Evolutionary conservation across 2,888 invertebrate genomes (phyloP).

Genomic region (Malachius bipustulatus): DNA sequence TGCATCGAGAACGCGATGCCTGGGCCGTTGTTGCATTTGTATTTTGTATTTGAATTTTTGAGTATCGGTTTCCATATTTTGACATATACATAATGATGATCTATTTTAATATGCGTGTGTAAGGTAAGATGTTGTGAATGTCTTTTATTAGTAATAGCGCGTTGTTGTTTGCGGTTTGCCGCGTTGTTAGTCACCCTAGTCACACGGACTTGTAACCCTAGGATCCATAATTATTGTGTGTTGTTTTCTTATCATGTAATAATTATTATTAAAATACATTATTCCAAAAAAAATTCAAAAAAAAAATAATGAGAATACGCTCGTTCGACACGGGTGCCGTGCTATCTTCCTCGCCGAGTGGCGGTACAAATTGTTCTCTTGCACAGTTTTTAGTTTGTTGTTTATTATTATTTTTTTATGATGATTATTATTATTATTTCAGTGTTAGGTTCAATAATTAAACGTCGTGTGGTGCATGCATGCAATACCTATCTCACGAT

Average conservation of each 20-base stretch:
- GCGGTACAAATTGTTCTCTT: slow-evolving; percentile 29
- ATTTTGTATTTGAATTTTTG: slow-evolving; percentile 17
- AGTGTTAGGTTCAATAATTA: slow-evolving; percentile 24
- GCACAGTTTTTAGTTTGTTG: slow-evolving; percentile 29
- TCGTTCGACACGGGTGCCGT: slow-evolving; percentile 33
- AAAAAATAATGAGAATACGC: too few species aligned
- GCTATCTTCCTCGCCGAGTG: slow-evolving; percentile 26
- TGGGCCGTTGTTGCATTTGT: slow-evolving; percentile 36
- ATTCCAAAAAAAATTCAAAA: too few species aligned
- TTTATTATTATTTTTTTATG: slow-evolving; percentile 26
- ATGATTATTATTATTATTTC: slow-evolving; percentile 25
- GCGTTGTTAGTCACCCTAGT: slow-evolving; percentile 40
- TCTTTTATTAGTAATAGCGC: slow-evolving; percentile 34
- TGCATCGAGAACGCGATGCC: too few species aligned
- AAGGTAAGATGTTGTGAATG: slow-evolving; percentile 39
- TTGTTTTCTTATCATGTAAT: slow-evolving; percentile 25
- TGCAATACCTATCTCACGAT: slow-evolving; percentile 31
- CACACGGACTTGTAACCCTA: slow-evolving; percentile 25
- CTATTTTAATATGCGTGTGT: slow-evolving; percentile 40
- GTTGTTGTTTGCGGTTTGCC: slow-evolving; percentile 38
- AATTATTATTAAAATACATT: too few species aligned
- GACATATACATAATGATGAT: slow-evolving; percentile 30
- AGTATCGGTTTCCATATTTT: slow-evolving; percentile 33
- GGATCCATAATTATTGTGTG: slow-evolving; percentile 12
- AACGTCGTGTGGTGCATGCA: slow-evolving; percentile 37